Evolutionary conservation across 2,888 invertebrate genomes (phyloP).

Genomic region (Acanthosoma haemorrhoidale): DNA sequence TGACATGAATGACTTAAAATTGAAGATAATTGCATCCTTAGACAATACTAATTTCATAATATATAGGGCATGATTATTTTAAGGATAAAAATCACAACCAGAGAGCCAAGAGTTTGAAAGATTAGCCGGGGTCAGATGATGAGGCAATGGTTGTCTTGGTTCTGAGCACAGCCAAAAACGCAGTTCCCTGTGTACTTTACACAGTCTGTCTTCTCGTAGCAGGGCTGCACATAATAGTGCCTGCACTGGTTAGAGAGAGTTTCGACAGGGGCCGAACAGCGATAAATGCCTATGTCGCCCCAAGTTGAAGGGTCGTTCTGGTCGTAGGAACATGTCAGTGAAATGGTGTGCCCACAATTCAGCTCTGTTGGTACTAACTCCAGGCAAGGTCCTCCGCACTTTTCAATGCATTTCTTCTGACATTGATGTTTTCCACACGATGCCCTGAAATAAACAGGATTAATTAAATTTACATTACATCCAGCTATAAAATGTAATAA

Average conservation of each 20-base stretch:
- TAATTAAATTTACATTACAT: not conserved
- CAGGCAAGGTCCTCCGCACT: not conserved
- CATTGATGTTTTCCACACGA: not conserved
- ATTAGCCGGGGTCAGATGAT: too few species aligned
- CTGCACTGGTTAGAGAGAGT: not conserved
- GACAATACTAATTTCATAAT: too few species aligned
- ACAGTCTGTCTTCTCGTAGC: not conserved
- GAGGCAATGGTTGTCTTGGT: not conserved
- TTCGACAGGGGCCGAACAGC: not conserved
- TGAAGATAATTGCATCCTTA: too few species aligned
- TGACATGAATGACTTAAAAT: too few species aligned
- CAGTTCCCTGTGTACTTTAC: not conserved
- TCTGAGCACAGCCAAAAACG: not conserved
- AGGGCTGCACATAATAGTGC: not conserved
- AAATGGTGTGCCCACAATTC: not conserved
- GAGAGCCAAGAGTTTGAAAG: too few species aligned
- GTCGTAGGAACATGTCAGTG: not conserved
- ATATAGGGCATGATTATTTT: too few species aligned
- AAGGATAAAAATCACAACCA: too few species aligned
- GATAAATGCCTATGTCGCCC: not conserved
- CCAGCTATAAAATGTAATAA: too few species aligned
- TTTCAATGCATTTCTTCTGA: not conserved
- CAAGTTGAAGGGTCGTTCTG: not conserved
- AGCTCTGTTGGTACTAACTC: not conserved
- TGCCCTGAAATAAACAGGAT: not conserved